Percentiles rank a stretch among this genome's conserved stretches.
These are phyloP conservation scores for Burhinus oedicnemus DNA, from an alignment of 2,113 vertebrate genomes.

Conservation along the genomic window DNA sequence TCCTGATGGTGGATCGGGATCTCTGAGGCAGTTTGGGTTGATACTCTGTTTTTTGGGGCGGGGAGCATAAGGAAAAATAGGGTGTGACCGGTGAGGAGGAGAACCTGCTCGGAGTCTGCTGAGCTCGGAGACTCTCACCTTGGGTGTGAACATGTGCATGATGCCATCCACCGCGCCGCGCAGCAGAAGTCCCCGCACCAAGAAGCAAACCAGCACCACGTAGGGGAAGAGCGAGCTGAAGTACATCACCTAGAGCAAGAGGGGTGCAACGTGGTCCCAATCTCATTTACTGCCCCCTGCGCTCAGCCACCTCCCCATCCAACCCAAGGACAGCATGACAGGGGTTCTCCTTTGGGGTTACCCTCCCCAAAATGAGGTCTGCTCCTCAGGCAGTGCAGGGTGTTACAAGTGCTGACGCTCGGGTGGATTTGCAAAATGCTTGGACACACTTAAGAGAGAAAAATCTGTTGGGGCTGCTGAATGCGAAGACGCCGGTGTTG, in stretches of 20 bases:
- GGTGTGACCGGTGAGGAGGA: not conserved
- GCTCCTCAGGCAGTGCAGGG: not conserved
- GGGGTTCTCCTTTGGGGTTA: rapidly evolving
- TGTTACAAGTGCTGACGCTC: not conserved
- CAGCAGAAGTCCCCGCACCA: conserved; percentile 91
- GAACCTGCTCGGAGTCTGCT: not conserved
- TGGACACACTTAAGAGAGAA: not conserved
- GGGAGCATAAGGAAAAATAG: not conserved
- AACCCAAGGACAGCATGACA: not conserved
- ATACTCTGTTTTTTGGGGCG: not conserved
- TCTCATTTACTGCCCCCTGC: rapidly evolving
- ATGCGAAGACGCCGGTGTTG: not conserved
- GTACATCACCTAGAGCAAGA: conserved; percentile 91
- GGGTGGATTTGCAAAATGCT: not conserved
- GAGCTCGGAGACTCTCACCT: conserved; percentile 77
- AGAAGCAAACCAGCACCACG: conserved; percentile 95
- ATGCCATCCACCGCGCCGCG: conserved; percentile 94
- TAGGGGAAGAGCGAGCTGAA: conserved; percentile 99
- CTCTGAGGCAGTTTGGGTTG: rapidly evolving
- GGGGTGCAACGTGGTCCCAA: not conserved
- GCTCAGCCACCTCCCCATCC: not conserved
- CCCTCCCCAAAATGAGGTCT: not conserved
- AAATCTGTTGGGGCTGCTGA: not conserved
- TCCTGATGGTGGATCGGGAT: not conserved
- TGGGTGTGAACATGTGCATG: conserved; percentile 97